Conservation (phyloP, 2,888 invertebrate genomes). For the Drosophila picticornis region DNA sequence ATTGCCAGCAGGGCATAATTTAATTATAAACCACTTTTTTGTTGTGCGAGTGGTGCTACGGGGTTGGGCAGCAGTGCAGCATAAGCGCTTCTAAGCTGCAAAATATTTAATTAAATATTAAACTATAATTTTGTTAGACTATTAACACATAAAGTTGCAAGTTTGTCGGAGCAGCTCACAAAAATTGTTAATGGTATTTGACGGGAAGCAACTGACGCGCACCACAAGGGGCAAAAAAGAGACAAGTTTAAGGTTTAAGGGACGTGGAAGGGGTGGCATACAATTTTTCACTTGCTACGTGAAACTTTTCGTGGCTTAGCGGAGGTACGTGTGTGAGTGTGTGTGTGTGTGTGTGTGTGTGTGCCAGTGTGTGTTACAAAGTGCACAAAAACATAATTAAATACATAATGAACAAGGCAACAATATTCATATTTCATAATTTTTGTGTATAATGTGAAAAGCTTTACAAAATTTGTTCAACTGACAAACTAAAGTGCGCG, state of each 20-base stretch:
- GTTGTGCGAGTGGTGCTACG: background rate
- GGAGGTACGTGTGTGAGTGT: background rate
- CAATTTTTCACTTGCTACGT: conserved; percentile 56
- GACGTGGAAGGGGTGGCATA: conserved; percentile 4
- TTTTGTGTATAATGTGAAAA: conserved; percentile 42
- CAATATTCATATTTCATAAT: conserved; percentile 63
- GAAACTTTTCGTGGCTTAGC: conserved; percentile 62
- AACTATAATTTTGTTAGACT: conserved; percentile 72
- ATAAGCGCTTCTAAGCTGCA: conserved; percentile 59
- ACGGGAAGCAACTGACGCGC: conserved; percentile 34
- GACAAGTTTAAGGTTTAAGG: background rate
- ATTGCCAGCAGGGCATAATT: conserved; percentile 42
- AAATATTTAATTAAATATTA: conserved; percentile 76
- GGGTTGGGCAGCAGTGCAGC: conserved; percentile 2
- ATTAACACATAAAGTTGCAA: conserved; percentile 67
- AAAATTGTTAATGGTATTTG: conserved; percentile 75
- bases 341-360: conserved; percentile 5
- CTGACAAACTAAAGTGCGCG: conserved; percentile 32
- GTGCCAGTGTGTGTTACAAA: conserved; percentile 47
- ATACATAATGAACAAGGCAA: conserved; percentile 79
- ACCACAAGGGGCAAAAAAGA: background rate
- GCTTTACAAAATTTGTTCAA: conserved; percentile 66
- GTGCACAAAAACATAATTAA: conserved; percentile 79
- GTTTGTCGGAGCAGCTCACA: conserved; percentile 60
- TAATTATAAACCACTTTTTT: conserved; percentile 54